Evolutionary conservation across 2,888 invertebrate genomes (phyloP).

Genomic region (Synergus itoensis): DNA sequence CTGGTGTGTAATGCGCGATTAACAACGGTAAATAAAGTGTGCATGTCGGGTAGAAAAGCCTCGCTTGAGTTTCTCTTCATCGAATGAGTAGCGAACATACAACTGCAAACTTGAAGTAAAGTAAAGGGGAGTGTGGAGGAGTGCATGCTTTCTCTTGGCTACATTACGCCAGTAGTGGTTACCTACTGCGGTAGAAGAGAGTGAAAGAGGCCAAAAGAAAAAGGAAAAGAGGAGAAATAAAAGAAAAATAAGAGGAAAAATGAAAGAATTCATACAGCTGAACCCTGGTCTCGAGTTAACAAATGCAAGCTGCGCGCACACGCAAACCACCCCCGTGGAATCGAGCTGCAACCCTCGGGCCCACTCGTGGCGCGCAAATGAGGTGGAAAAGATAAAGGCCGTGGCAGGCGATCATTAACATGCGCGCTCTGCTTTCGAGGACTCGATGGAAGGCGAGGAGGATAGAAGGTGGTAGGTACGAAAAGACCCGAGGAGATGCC

Average conservation of each 20-base stretch:
- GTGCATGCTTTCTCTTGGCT: constrained; percentile 19
- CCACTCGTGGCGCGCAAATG: constrained; percentile 75
- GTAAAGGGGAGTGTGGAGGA: background rate
- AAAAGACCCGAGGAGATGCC: constrained; percentile 69
- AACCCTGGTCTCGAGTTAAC: constrained; percentile 46
- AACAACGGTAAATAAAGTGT: constrained; percentile 27
- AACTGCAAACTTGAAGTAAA: constrained; percentile 5
- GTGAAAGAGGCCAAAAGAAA: constrained; percentile 8
- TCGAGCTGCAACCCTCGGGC: constrained; percentile 57
- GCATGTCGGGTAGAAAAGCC: constrained; percentile 1
- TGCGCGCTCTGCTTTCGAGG: constrained; percentile 73
- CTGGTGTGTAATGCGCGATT: constrained; percentile 1
- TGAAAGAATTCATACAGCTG: constrained; percentile 39
- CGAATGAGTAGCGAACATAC: background rate
- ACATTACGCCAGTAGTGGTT: constrained; percentile 46
- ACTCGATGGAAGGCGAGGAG: constrained; percentile 47
- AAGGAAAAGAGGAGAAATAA: background rate
- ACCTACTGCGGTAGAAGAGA: constrained; percentile 49
- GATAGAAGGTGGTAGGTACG: constrained; percentile 50
- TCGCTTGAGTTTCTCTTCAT: constrained; percentile 23
- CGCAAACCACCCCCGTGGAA: constrained; percentile 51
- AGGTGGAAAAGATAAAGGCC: constrained; percentile 78
- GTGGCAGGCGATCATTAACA: constrained; percentile 77
- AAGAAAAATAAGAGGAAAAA: constrained; percentile 45
- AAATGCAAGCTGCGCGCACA: constrained; percentile 49